Conservation (phyloP, 2,113 vertebrate species). For the Leucoraja erinaceus region DNA sequence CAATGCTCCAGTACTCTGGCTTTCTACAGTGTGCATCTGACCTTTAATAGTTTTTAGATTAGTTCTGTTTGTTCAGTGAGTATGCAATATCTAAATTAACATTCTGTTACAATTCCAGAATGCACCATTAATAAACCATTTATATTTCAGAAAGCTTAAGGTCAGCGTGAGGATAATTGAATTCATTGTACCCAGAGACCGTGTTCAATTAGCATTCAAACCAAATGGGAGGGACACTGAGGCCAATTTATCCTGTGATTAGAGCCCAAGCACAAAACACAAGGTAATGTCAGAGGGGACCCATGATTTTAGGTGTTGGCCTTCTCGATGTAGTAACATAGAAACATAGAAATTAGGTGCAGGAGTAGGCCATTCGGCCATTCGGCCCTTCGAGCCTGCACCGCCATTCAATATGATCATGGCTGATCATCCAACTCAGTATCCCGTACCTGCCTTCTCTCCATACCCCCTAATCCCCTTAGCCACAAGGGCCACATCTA, state of each 20-base stretch:
- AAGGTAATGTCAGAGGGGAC: neutral
- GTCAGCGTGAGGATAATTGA: neutral
- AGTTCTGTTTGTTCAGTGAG: neutral
- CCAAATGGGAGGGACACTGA: neutral
- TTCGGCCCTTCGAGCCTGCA: too few species aligned
- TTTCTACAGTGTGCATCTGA: neutral
- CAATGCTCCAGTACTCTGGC: neutral
- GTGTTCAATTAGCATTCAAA: neutral
- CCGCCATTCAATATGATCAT: too few species aligned
- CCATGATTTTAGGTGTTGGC: neutral
- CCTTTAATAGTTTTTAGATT: conserved; percentile 1
- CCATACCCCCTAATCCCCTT: too few species aligned
- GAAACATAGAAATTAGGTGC: too few species aligned
- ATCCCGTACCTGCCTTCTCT: too few species aligned
- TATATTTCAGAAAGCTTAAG: neutral
- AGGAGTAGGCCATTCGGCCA: too few species aligned
- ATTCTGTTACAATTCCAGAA: conserved; percentile 17
- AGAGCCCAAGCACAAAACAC: neutral
- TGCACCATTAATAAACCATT: neutral
- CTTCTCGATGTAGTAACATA: neutral
- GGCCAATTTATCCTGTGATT: neutral
- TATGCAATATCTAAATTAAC: conserved; percentile 31
- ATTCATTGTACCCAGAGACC: neutral
- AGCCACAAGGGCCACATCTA: too few species aligned
- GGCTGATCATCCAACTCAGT: too few species aligned